These are phyloP conservation scores for Epistrophella euchroma DNA, from an alignment of 2,888 invertebrate species.

Conservation along the genomic window DNA sequence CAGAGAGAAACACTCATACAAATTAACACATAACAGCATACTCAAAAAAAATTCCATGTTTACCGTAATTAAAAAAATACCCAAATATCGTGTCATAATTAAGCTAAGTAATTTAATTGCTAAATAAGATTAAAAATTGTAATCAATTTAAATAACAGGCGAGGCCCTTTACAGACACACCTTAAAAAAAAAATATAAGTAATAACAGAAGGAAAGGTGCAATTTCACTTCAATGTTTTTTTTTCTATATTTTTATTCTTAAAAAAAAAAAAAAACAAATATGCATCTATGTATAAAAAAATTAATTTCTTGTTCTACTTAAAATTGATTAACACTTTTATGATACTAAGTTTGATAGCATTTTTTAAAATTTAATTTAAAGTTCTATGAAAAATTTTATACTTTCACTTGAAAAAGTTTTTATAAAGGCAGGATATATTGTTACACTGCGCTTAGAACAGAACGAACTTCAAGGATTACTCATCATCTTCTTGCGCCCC, in stretches of 20 bases:
- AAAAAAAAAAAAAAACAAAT: neutral
- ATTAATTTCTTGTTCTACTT: neutral
- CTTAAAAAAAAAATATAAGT: conserved; percentile 45
- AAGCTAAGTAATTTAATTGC: conserved; percentile 37
- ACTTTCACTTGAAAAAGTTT: neutral
- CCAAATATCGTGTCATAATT: conserved; percentile 33
- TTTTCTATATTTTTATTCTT: neutral
- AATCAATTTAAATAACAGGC: conserved; percentile 31
- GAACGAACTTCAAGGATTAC: neutral
- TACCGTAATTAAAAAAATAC: neutral
- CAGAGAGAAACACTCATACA: neutral
- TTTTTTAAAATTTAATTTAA: neutral
- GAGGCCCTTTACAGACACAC: conserved; percentile 47
- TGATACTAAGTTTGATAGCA: neutral
- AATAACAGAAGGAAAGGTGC: neutral
- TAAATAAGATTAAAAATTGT: conserved; percentile 8
- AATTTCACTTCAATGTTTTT: neutral
- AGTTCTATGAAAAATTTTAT: neutral
- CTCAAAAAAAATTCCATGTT: conserved; percentile 7
- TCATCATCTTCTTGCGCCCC: neutral
- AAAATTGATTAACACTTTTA: neutral
- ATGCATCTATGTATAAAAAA: conserved; percentile 2
- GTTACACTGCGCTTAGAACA: neutral
- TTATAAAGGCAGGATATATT: too few species aligned
- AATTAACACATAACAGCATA: neutral